These are phyloP conservation scores for Botia almorhae DNA, from an alignment of 2,797 vertebrate genomes.

Conservation along the genomic window DNA sequence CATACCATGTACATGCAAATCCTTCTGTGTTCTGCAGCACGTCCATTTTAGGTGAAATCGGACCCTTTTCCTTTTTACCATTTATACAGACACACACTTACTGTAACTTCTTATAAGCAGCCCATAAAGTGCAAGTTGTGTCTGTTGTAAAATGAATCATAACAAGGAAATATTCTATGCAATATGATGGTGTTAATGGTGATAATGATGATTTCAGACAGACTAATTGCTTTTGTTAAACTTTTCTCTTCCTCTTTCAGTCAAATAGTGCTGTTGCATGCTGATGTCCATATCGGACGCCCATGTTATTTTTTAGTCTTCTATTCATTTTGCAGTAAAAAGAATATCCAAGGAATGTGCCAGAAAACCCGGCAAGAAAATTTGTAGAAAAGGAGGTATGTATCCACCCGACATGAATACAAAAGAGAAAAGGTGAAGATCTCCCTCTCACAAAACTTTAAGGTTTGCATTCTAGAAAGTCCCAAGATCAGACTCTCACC, in stretches of 20 bases:
- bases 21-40: slow-evolving; percentile 77
- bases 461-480: slow-evolving; percentile 49
- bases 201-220: slow-evolving; percentile 31
- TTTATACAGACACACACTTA: slow-evolving; percentile 76
- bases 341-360: slow-evolving; percentile 97
- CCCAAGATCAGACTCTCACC: slow-evolving; percentile 42
- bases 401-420: slow-evolving; percentile 71
- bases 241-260: slow-evolving; percentile 65
- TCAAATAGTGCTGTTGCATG: slow-evolving; percentile 88
- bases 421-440: slow-evolving; percentile 46
- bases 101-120: slow-evolving; percentile 71
- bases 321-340: slow-evolving; percentile 97
- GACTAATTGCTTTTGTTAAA: slow-evolving; percentile 60
- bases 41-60: slow-evolving; percentile 81
- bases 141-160: slow-evolving; percentile 85
- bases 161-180: slow-evolving; percentile 70
- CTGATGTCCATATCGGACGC: slow-evolving; percentile 89
- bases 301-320: slow-evolving; percentile 98
- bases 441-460: slow-evolving; percentile 37
- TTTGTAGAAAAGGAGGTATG: slow-evolving; percentile 97
- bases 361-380: slow-evolving; percentile 96
- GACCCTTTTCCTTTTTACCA: slow-evolving; percentile 58
- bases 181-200: slow-evolving; percentile 56
- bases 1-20: slow-evolving; percentile 68
- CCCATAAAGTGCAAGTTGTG: slow-evolving; percentile 91